A percentile compares a stretch with the other conserved stretches of the same genome.
These are phyloP conservation scores for Apistogramma diplotaenia DNA, from an alignment of 2,113 vertebrate species.

Conservation along the genomic window DNA sequence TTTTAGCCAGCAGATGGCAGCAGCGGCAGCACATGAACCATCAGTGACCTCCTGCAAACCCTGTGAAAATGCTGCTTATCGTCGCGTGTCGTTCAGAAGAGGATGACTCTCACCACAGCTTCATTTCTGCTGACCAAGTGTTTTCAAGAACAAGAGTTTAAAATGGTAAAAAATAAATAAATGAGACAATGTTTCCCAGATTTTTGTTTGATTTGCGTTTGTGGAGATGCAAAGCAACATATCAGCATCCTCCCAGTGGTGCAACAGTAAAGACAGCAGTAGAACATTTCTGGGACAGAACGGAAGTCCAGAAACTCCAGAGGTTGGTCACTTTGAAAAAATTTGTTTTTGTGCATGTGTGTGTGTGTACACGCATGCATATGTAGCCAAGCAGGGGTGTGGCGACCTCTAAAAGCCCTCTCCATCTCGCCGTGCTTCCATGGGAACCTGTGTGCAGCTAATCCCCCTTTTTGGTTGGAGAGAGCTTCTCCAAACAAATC, in stretches of 20 bases:
- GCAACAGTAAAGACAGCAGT: too few species aligned
- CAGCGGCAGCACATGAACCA: not conserved
- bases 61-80: not conserved
- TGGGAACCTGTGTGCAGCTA: constrained; percentile 72
- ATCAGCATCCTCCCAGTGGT: fast-evolving
- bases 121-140: not conserved
- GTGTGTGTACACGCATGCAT: not conserved
- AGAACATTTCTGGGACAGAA: fast-evolving
- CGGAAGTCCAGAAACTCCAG: not conserved
- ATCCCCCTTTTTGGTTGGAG: constrained; percentile 70
- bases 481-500: constrained; percentile 77
- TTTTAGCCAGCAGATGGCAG: constrained; percentile 56
- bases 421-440: constrained; percentile 52
- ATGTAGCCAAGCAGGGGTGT: constrained; percentile 5
- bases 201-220: not conserved
- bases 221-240: not conserved
- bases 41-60: not conserved
- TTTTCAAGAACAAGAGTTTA: not conserved
- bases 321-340: not conserved
- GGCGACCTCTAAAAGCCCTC: constrained; percentile 54
- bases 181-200: too few species aligned
- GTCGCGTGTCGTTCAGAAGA: not conserved
- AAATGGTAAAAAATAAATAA: too few species aligned
- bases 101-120: not conserved
- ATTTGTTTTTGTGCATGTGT: not conserved